phyloP scores from a whole-genome alignment of 2,113 vertebrate genomes.

The Bos taurus region DNA sequence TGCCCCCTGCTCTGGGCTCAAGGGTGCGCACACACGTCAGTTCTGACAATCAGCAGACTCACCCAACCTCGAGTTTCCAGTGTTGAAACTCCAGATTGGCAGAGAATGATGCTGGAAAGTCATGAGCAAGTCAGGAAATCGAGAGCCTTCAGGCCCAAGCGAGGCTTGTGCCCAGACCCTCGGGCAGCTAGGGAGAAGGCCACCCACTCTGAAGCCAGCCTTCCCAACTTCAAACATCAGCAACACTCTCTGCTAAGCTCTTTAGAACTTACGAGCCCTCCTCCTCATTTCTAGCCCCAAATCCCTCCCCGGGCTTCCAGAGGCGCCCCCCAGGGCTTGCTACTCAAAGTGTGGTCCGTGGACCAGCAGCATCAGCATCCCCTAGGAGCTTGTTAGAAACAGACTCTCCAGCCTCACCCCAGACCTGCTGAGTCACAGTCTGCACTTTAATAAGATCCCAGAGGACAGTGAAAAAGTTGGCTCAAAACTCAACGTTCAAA shows the following conservation, averaged over 20 bases:
- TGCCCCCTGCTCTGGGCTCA: background rate
- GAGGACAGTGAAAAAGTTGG: background rate
- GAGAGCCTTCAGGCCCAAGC: background rate
- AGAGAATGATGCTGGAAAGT: background rate
- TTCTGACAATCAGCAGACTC: background rate
- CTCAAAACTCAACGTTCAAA: background rate
- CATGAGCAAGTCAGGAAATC: constrained; percentile 10
- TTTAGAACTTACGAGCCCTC: background rate
- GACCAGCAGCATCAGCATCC: background rate
- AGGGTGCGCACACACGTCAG: background rate
- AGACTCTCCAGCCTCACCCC: background rate
- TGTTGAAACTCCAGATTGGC: constrained; percentile 21
- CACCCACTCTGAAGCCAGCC: background rate
- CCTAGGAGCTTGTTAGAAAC: background rate
- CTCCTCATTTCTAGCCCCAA: background rate
- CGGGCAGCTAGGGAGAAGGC: background rate
- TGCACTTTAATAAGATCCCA: background rate
- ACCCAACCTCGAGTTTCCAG: constrained; percentile 39
- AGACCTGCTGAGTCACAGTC: background rate
- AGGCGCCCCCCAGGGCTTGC: background rate
- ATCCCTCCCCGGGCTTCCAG: background rate
- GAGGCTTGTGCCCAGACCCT: background rate
- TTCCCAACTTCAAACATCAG: background rate
- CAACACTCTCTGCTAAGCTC: background rate
- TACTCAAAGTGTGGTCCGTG: background rate